These are phyloP conservation scores for Notothenia rossii DNA, from an alignment of 2,113 vertebrate species.

Conservation along the genomic window DNA sequence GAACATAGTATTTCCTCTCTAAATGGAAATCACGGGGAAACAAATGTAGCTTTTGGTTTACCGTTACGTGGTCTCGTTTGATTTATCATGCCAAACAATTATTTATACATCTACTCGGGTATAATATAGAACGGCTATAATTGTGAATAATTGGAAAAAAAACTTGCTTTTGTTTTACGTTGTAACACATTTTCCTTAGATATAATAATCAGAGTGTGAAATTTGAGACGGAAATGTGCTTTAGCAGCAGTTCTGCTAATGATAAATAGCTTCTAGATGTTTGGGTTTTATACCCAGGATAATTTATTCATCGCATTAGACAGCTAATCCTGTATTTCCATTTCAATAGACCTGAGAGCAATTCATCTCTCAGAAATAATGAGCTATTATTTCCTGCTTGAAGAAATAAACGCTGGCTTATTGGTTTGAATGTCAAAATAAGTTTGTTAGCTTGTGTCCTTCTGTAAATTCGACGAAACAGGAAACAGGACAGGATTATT, in stretches of 20 bases:
- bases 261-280: constrained; percentile 32
- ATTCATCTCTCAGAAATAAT: background rate
- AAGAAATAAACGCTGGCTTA: background rate
- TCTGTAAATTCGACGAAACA: background rate
- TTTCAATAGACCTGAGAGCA: background rate
- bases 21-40: constrained; percentile 1
- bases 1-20: background rate
- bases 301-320: constrained; percentile 14
- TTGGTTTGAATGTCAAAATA: background rate
- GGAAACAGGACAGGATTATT: background rate
- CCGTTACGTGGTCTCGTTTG: background rate
- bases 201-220: constrained; percentile 4
- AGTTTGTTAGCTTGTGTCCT: background rate
- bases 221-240: constrained; percentile 19
- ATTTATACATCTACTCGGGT: background rate
- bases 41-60: background rate
- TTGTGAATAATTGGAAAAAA: constrained; percentile 32
- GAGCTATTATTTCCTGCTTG: background rate
- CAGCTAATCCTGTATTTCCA: background rate
- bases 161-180: background rate
- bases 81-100: constrained; percentile 28
- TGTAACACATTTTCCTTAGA: constrained; percentile 44
- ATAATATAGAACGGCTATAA: constrained; percentile 4
- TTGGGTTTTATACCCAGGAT: background rate
- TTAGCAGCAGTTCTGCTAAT: constrained; percentile 18